These are phyloP conservation scores for Ophiothrix spiculata DNA, from an alignment of 35 echinoderm and acorn worm genomes.

Conservation along the genomic window DNA sequence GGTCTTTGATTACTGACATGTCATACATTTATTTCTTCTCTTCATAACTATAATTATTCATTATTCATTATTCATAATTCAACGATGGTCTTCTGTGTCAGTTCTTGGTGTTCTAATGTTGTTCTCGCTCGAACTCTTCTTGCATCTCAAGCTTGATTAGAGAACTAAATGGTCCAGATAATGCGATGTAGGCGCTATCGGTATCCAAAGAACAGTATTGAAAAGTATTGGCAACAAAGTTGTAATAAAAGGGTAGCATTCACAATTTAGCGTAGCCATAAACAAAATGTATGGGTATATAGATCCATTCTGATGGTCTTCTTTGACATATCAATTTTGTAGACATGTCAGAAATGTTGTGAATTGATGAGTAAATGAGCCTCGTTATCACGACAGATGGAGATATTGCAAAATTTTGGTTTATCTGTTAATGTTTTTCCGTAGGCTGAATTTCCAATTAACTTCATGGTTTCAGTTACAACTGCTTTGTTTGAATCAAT, in stretches of 20 bases:
- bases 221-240: not conserved
- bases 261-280: slow-evolving; percentile 23
- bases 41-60: too few relatives aligned
- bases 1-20: too few relatives aligned
- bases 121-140: slow-evolving; percentile 15
- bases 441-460: slow-evolving; percentile 32
- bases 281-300: slow-evolving; percentile 21
- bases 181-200: slow-evolving; percentile 19
- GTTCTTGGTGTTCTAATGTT: slow-evolving; percentile 23
- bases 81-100: slow-evolving; percentile 18
- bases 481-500: not conserved
- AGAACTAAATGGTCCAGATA: not conserved
- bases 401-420: not conserved
- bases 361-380: not conserved
- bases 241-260: slow-evolving; percentile 35
- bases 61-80: too few relatives aligned
- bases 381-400: not conserved
- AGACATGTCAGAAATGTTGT: not conserved
- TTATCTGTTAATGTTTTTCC: slow-evolving; percentile 43
- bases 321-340: slow-evolving; percentile 18
- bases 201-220: not conserved
- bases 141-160: slow-evolving; percentile 33
- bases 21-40: too few relatives aligned
- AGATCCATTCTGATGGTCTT: slow-evolving; percentile 22
- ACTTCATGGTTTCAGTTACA: slow-evolving; percentile 26